A percentile compares a stretch with the other conserved stretches of the same genome.
Evolutionary conservation across 2,113 vertebrate genomes (phyloP).

Genomic region (Nematolebias whitei): DNA sequence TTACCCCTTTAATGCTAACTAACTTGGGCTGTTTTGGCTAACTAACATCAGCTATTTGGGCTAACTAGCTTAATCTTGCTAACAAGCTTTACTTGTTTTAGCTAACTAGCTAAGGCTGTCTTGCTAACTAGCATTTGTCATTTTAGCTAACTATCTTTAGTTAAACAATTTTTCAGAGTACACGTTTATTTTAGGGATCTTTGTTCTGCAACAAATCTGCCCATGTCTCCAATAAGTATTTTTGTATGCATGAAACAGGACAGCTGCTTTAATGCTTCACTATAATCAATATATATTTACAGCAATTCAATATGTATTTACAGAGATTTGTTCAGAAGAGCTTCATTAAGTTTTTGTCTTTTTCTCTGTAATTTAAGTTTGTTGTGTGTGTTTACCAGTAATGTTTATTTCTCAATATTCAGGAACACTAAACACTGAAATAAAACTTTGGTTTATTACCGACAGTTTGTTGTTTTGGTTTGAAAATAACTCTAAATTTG

Average conservation of each 20-base stretch:
- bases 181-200: neutral
- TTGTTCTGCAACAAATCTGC: neutral
- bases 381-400: conserved; percentile 45
- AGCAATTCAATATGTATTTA: too few species aligned
- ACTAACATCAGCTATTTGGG: neutral
- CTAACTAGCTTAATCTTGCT: neutral
- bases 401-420: conserved; percentile 39
- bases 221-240: conserved; percentile 4
- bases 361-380: conserved; percentile 43
- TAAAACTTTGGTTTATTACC: conserved; percentile 60
- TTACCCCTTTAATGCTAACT: neutral
- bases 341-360: conserved; percentile 26
- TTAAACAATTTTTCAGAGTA: neutral
- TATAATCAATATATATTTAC: too few species aligned
- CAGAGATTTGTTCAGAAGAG: neutral
- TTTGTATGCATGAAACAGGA: neutral
- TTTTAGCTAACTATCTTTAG: neutral
- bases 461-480: conserved; percentile 3
- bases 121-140: neutral
- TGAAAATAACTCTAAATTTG: too few species aligned
- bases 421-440: conserved; percentile 50
- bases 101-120: neutral
- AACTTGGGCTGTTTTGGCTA: neutral
- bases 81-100: neutral
- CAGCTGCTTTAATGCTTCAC: neutral